These are phyloP conservation scores for Poecilobothrus nobilitatus DNA, from an alignment of 2,888 invertebrate species.

Conservation along the genomic window DNA sequence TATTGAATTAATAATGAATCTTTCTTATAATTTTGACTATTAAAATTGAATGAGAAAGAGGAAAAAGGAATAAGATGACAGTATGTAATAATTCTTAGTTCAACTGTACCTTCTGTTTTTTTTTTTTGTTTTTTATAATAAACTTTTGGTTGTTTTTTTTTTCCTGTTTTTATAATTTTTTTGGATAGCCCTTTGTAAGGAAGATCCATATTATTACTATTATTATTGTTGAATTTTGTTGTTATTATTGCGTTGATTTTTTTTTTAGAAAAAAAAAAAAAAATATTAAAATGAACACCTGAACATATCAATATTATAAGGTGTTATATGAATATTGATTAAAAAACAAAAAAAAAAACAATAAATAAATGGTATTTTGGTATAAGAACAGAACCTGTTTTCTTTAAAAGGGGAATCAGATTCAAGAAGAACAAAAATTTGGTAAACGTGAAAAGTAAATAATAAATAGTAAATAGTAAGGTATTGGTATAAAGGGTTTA, in stretches of 20 bases:
- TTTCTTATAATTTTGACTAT: no score
- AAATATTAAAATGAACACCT: conserved; percentile 4
- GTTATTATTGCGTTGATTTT: not conserved
- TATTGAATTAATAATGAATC: not conserved
- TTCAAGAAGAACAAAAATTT: no score
- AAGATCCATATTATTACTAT: not conserved
- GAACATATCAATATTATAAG: not conserved
- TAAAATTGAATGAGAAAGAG: no score
- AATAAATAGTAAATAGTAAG: no score
- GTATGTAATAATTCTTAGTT: not conserved
- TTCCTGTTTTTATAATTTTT: not conserved
- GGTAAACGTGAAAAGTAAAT: no score
- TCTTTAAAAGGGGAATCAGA: no score
- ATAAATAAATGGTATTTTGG: no score
- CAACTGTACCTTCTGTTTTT: not conserved
- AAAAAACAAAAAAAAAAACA: not conserved
- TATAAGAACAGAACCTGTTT: no score
- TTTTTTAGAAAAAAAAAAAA: not conserved
- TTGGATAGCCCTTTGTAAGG: not conserved
- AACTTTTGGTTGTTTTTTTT: not conserved
- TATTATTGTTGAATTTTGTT: not conserved
- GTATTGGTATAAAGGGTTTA: no score
- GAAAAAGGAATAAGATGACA: not conserved
- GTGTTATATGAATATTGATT: not conserved
- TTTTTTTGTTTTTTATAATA: not conserved